A percentile compares a stretch with the other conserved stretches of the same genome.
Evolutionary conservation across 1,140 invertebrate genomes (phyloP).

Genomic region (Ganaspis sp.): DNA sequence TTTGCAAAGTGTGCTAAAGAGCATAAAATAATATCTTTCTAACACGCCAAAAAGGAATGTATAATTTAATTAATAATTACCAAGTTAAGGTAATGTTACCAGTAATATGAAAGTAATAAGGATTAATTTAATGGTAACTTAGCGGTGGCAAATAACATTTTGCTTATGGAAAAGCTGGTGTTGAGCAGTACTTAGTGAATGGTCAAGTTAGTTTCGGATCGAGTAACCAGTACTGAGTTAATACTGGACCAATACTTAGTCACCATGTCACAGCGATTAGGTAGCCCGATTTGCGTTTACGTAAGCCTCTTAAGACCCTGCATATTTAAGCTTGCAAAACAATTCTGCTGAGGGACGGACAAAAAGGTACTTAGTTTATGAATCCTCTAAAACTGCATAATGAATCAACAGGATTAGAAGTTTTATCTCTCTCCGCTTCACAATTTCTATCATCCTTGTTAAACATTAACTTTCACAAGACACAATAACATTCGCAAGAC

Average conservation of each 20-base stretch:
- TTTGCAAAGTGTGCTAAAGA: too few relatives aligned
- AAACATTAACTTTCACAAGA: too few relatives aligned
- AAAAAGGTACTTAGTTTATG: constrained; percentile 1
- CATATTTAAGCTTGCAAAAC: constrained; percentile 25
- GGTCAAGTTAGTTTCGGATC: constrained; percentile 18
- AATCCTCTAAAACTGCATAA: neutral
- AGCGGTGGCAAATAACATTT: neutral
- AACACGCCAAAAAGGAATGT: too few relatives aligned
- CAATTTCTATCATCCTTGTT: constrained; percentile 40
- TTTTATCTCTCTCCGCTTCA: constrained; percentile 36
- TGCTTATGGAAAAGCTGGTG: constrained; percentile 11
- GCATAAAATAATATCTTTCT: too few relatives aligned
- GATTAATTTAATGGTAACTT: neutral
- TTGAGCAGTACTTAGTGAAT: constrained; percentile 1
- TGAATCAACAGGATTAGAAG: constrained; percentile 23
- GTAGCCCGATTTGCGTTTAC: neutral
- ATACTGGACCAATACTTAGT: constrained; percentile 13
- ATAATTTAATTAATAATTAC: too few relatives aligned
- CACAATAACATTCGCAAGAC: too few relatives aligned
- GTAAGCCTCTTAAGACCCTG: constrained; percentile 11
- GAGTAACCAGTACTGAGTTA: constrained; percentile 20
- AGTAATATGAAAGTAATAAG: neutral
- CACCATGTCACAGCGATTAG: constrained; percentile 20
- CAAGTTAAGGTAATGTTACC: too few relatives aligned
- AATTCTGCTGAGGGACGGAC: neutral